Base-by-base conservation (phyloP, 2,113 vertebrate genomes). In the Dipodomys spectabilis region DNA sequence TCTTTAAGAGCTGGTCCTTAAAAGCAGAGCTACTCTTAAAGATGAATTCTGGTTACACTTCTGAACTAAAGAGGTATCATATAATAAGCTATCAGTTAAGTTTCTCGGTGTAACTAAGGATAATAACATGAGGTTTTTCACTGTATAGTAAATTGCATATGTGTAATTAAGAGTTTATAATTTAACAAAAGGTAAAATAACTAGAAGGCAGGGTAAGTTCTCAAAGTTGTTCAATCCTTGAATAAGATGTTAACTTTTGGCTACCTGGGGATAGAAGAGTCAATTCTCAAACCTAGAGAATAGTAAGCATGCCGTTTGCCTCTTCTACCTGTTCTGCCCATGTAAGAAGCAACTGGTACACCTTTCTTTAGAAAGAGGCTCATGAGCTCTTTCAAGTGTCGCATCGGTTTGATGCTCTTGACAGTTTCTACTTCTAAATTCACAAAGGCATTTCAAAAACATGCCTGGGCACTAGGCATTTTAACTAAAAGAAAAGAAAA, bases 341-440 rank as follows among this genome's bases (percentile, higher is more conserved):
- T 13, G 45, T 69, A 64, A 78, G 88, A 11, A 10, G 74, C 53
- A 89, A 65, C 82, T 86, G 95, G 96, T 72, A 93, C 45, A 75
- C 94, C 73, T 95, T 95, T 69, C 93, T 84, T 96, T 83, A 71
- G 57, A 53, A 94, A 93, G 95, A 89, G 87, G 45, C 65, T 95
- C 71, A 80, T 84, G 92, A 94, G 81, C 93, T 92, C 88, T 96
- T 97, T 96, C 84, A 89, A 96, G 35, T 11, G 2, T 77, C 86
- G 85, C 64, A 5, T 79, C 90, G 92, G 95, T 94, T 82, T 27
- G 78, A 86, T 62, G 88, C 90, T 85, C 82, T 88, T 45, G 92
- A 94, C 89, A 96, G 96, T 93, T 95, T 90, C 94, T 91, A 95
- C 95, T 96, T 96, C 91, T 82, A 93, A 97, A 98, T 97, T 95